Percentiles rank a stretch among this genome's conserved stretches.
These are phyloP conservation scores for Thamnophis sirtalis DNA, from an alignment of 2,113 vertebrate species.

Conservation along the genomic window DNA sequence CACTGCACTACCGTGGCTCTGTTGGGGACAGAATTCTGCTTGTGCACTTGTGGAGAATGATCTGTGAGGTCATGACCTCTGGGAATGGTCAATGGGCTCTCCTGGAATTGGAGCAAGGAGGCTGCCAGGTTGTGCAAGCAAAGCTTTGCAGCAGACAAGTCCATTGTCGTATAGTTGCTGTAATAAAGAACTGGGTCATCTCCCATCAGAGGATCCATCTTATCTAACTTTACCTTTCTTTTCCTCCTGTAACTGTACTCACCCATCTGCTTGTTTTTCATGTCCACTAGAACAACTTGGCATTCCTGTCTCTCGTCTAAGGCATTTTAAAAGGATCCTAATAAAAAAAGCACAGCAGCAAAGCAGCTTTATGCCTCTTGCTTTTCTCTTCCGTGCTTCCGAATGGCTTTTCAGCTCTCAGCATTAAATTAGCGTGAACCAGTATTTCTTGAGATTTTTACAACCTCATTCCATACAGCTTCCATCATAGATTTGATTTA, in stretches of 20 bases:
- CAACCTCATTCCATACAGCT: neutral
- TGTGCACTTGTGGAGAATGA: neutral
- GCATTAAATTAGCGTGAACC: neutral
- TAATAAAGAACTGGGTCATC: neutral
- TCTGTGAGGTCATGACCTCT: neutral
- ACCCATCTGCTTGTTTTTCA: neutral
- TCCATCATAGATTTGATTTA: neutral
- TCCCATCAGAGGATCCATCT: neutral
- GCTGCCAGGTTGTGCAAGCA: neutral
- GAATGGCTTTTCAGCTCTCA: neutral
- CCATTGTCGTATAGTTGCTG: neutral
- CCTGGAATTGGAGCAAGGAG: neutral
- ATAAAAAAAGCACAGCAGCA: neutral
- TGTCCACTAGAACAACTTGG: neutral
- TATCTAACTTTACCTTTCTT: neutral
- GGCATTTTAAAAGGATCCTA: neutral
- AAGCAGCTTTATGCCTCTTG: neutral
- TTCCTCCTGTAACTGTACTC: neutral
- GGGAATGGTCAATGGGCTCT: neutral
- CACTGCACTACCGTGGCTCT: no score
- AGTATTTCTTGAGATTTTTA: neutral
- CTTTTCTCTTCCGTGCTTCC: neutral
- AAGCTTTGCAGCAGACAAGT: neutral
- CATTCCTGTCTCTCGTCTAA: neutral
- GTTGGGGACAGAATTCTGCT: no score